Evolutionary conservation across 2,797 vertebrate genomes (phyloP).

Genomic region (Helarctos malayanus): DNA sequence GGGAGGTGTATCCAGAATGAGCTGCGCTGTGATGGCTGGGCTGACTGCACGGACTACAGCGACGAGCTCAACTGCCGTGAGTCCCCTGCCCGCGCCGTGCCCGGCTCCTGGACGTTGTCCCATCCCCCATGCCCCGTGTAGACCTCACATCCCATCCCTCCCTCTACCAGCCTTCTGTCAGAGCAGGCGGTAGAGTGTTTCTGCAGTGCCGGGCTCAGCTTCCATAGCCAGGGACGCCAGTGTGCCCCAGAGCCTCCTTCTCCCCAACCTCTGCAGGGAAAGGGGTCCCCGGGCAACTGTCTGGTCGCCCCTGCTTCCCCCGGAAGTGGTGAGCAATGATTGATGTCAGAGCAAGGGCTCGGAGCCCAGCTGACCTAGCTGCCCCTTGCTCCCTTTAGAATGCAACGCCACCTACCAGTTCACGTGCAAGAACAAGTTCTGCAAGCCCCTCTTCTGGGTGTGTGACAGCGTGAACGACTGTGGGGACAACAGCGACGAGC

Average conservation of each 20-base stretch:
- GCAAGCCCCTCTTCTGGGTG: constrained; percentile 94
- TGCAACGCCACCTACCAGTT: constrained; percentile 87
- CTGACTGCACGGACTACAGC: constrained; percentile 95
- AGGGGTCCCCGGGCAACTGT: not conserved
- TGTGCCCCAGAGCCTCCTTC: rapidly evolving
- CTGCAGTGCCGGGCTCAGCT: no score
- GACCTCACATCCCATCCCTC: not conserved
- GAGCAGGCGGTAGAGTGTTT: not conserved
- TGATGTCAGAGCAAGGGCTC: not conserved
- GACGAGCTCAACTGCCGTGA: constrained; percentile 94
- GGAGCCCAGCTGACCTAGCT: not conserved
- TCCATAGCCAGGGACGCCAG: not conserved
- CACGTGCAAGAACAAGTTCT: constrained; percentile 92
- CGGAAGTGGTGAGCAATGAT: not conserved
- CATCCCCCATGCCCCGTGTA: rapidly evolving
- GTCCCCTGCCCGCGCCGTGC: constrained; percentile 64
- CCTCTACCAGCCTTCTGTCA: no score
- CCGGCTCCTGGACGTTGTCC: not conserved
- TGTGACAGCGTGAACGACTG: constrained; percentile 96
- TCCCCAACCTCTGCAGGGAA: not conserved
- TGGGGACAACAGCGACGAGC: constrained; percentile 94
- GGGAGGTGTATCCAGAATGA: constrained; percentile 89
- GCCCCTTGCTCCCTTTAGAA: not conserved
- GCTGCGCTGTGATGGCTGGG: constrained; percentile 95
- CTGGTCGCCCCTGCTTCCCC: not conserved